Base-by-base conservation (phyloP, 2,113 vertebrate species). In the Brachionichthys hirsutus region DNA sequence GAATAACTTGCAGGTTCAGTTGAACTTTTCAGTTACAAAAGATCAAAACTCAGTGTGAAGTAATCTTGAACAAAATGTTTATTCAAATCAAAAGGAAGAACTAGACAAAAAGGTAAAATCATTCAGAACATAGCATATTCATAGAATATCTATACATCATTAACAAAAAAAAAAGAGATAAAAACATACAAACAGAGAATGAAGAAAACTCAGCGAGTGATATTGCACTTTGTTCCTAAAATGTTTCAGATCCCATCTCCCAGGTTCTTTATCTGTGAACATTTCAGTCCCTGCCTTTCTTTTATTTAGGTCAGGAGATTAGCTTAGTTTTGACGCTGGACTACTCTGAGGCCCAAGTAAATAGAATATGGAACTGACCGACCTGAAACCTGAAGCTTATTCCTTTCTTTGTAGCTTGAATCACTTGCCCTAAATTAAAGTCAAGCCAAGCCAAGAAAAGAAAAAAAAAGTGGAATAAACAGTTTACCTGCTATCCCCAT, bases 151-250 rank as follows among this genome's bases (percentile, higher is more conserved):
- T 94, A 95, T 92, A 92, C 91, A 94, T 92, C 91, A 94, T 92
- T 91, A 93, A 93, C 91, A 92, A 87, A 75, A 45, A 38, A 44
- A 48, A 61, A 78, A 75, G 86, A 30, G 24, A 30, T 30, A 30
- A 87, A 87, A 92, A 93, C 90, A 91, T 92, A 94, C 80, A 94
- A 92, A 93, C 93, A 88, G 93, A 93, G 90, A 91, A 94, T 83
- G 90, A 93, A 93, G 90, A 93, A 93, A 93, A 93, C 86, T 92
- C 92, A 93, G 92, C 91, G 93, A 82, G 92, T 93, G 93, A 96
- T 98, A 98, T 98, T 98, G 97, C 97, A 98, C 96, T 95, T 96
- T 92, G 88, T 95, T 93, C 89, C 88, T 92, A 93, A 94, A 95
- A 87, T 88, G 87, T 94, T 93, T 94, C 93, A 93, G 92, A 94